phyloP scores from a whole-genome alignment of 2,797 vertebrate species.

The Brachymystax lenok region DNA sequence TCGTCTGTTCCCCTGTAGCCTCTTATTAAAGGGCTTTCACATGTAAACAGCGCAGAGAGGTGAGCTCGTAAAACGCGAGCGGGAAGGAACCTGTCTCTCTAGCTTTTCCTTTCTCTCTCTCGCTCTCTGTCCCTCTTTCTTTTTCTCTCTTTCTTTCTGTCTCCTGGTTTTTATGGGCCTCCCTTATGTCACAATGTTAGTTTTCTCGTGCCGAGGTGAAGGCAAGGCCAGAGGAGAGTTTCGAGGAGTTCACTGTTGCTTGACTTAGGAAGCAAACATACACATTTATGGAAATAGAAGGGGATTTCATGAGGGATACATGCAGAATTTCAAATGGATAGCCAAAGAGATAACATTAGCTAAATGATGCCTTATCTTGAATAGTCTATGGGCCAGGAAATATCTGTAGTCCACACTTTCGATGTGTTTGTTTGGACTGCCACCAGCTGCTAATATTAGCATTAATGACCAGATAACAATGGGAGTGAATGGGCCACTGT shows the following conservation, averaged over 20 bases:
- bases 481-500: neutral
- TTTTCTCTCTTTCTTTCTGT: slow-evolving; percentile 2
- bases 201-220: slow-evolving; percentile 2
- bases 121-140: slow-evolving; percentile 32
- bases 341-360: too few relatives aligned
- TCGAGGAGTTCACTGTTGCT: neutral
- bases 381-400: neutral
- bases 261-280: too few relatives aligned
- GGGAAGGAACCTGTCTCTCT: slow-evolving; percentile 28
- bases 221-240: neutral
- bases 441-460: neutral
- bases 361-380: too few relatives aligned
- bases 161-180: neutral
- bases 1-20: slow-evolving; percentile 58
- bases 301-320: too few relatives aligned
- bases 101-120: slow-evolving; percentile 26
- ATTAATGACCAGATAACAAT: neutral
- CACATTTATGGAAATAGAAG: too few relatives aligned
- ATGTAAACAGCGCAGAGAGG: slow-evolving; percentile 72
- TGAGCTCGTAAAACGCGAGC: slow-evolving; percentile 72
- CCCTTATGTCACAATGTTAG: neutral
- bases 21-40: slow-evolving; percentile 78
- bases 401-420: neutral
- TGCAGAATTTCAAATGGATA: too few relatives aligned
- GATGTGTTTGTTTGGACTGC: neutral